Conservation (phyloP, 2,113 vertebrate species). For the Prionailurus viverrinus region DNA sequence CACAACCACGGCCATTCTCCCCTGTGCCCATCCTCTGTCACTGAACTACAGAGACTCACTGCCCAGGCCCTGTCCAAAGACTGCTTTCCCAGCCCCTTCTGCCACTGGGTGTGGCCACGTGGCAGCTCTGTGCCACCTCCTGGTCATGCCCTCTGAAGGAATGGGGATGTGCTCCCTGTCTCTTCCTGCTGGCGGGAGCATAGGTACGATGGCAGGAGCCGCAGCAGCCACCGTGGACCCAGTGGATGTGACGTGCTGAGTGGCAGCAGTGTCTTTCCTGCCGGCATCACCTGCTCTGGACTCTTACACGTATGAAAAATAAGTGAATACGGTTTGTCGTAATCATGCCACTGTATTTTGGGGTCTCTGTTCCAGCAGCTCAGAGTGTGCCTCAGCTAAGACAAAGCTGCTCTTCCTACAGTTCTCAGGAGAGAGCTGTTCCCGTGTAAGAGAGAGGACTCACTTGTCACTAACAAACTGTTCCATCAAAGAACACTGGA, state of each 20-base stretch:
- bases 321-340: background rate
- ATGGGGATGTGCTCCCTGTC: background rate
- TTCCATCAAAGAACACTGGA: background rate
- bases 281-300: background rate
- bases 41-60: accelerated
- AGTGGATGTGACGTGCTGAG: background rate
- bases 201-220: background rate
- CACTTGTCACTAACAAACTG: background rate
- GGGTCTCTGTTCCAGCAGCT: background rate
- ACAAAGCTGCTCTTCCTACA: background rate
- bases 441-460: background rate
- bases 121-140: background rate
- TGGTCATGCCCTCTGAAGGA: background rate
- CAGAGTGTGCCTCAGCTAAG: background rate
- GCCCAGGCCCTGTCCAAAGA: too few relatives aligned
- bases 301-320: background rate
- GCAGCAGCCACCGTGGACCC: background rate
- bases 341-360: too few relatives aligned
- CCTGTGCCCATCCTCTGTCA: too few relatives aligned
- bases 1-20: accelerated
- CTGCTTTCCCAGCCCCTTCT: background rate
- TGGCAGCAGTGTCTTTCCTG: background rate
- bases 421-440: background rate
- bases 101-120: background rate
- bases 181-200: background rate